These are phyloP conservation scores for Euclidia mi DNA, from an alignment of 2,888 invertebrate genomes.

Conservation along the genomic window DNA sequence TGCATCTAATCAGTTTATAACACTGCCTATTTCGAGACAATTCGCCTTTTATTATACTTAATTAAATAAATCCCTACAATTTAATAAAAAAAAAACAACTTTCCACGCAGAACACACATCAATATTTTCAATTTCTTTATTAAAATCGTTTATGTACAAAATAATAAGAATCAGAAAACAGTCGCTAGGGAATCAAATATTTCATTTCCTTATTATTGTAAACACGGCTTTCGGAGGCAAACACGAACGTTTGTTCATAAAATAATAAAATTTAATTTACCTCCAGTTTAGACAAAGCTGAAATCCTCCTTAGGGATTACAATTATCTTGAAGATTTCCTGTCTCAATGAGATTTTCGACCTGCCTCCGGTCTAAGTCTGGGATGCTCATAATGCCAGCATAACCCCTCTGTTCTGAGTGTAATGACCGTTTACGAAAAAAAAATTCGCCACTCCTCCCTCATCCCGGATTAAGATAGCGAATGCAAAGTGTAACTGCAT, in stretches of 20 bases:
- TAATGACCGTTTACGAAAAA: slow-evolving; percentile 56
- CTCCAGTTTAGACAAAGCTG: slow-evolving; percentile 3
- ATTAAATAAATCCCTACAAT: too few species aligned
- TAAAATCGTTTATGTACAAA: neutral
- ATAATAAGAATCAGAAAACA: slow-evolving; percentile 4
- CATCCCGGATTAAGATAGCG: slow-evolving; percentile 51
- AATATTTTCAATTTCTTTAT: slow-evolving; percentile 1
- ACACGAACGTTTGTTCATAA: slow-evolving; percentile 12
- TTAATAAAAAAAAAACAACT: neutral
- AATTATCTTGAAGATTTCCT: slow-evolving; percentile 1
- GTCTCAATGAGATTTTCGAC: slow-evolving; percentile 24
- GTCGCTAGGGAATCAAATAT: slow-evolving; percentile 23
- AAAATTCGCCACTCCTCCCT: slow-evolving; percentile 45
- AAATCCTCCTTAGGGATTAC: slow-evolving; percentile 1
- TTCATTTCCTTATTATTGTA: slow-evolving; percentile 40
- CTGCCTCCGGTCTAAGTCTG: slow-evolving; percentile 17
- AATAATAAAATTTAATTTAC: slow-evolving; percentile 13
- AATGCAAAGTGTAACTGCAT: slow-evolving; percentile 53
- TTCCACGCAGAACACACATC: neutral
- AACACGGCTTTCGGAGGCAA: slow-evolving; percentile 34
- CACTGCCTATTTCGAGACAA: too few species aligned
- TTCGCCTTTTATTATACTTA: too few species aligned
- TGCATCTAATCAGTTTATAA: too few species aligned
- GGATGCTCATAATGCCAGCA: slow-evolving; percentile 14
- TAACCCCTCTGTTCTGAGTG: slow-evolving; percentile 35